A percentile compares a stretch with the other conserved stretches of the same genome.
Evolutionary conservation across 2,888 invertebrate genomes (phyloP).

Genomic region (Uloborus plumipes): DNA sequence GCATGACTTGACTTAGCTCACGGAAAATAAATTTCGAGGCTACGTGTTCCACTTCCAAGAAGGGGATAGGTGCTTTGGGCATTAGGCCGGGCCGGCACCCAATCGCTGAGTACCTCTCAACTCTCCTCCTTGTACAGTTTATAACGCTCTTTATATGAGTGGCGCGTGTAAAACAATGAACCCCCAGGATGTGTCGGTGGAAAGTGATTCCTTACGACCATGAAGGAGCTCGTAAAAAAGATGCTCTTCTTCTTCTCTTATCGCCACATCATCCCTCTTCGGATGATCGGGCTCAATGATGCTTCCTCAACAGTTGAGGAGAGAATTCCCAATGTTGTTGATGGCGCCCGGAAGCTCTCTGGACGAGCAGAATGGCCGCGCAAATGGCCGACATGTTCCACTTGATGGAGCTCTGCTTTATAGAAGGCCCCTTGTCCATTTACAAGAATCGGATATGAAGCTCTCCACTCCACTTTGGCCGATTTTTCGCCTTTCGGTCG

Average conservation of each 20-base stretch:
- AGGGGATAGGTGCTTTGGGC: slow-evolving; percentile 10
- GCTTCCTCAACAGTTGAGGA: too few relatives aligned
- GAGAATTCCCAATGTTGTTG: too few relatives aligned
- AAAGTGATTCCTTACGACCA: slow-evolving; percentile 7
- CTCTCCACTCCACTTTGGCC: too few relatives aligned
- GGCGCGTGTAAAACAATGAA: slow-evolving; percentile 29
- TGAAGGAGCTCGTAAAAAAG: slow-evolving; percentile 9
- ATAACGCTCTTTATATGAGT: slow-evolving; percentile 24
- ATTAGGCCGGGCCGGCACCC: not conserved
- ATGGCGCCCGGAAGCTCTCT: too few relatives aligned
- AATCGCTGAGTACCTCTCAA: slow-evolving; percentile 11
- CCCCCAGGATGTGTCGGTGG: not conserved
- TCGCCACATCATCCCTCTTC: slow-evolving; percentile 18
- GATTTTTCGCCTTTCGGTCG: too few relatives aligned
- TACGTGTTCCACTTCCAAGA: slow-evolving; percentile 25
- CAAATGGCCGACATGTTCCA: slow-evolving; percentile 26
- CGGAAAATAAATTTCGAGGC: slow-evolving; percentile 22
- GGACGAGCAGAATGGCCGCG: slow-evolving; percentile 9
- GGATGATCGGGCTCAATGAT: too few relatives aligned
- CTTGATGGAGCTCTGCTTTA: slow-evolving; percentile 22
- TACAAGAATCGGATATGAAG: slow-evolving; percentile 6
- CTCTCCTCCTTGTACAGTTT: slow-evolving; percentile 9
- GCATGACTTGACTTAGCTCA: slow-evolving; percentile 19
- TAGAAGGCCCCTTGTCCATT: slow-evolving; percentile 17
- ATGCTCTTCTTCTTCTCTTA: slow-evolving; percentile 11